Percentiles rank a stretch among this genome's conserved stretches.
phyloP scores from a whole-genome alignment of 2,888 invertebrate genomes.

The Marasmarcha lunaedactyla region DNA sequence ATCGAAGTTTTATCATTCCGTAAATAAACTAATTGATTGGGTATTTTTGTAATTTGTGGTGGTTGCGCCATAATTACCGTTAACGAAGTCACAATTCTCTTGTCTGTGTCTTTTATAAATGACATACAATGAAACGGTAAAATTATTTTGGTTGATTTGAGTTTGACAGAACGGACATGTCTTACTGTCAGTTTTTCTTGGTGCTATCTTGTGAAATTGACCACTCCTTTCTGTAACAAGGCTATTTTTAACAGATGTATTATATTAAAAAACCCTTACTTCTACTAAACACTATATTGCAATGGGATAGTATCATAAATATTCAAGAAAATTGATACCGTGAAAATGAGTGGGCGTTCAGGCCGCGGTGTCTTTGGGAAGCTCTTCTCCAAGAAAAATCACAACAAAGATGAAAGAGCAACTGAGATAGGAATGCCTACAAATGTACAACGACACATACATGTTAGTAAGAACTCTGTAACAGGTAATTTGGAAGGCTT shows the following conservation, averaged over 20 bases:
- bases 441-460: conserved; percentile 86
- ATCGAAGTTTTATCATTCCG: too few species aligned
- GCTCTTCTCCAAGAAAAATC: conserved; percentile 56
- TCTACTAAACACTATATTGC: not conserved
- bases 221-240: not conserved
- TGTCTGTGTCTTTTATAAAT: too few species aligned
- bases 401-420: conserved; percentile 60
- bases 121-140: too few species aligned
- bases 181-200: not conserved
- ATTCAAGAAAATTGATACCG: conserved; percentile 7
- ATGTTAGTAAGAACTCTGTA: conserved; percentile 85
- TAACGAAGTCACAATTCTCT: too few species aligned
- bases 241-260: not conserved
- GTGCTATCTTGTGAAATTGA: conserved; percentile 1
- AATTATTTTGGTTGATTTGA: not conserved
- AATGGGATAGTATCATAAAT: not conserved
- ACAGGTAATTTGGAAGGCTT: conserved; percentile 89
- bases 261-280: not conserved
- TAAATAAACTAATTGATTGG: too few species aligned
- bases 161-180: not conserved
- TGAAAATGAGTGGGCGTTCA: conserved; percentile 62
- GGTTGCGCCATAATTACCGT: too few species aligned
- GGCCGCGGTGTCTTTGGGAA: conserved; percentile 61
- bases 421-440: conserved; percentile 86
- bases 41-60: too few species aligned